These are phyloP conservation scores for Acanthornis magna DNA, from an alignment of 2,797 vertebrate species.

Conservation along the genomic window DNA sequence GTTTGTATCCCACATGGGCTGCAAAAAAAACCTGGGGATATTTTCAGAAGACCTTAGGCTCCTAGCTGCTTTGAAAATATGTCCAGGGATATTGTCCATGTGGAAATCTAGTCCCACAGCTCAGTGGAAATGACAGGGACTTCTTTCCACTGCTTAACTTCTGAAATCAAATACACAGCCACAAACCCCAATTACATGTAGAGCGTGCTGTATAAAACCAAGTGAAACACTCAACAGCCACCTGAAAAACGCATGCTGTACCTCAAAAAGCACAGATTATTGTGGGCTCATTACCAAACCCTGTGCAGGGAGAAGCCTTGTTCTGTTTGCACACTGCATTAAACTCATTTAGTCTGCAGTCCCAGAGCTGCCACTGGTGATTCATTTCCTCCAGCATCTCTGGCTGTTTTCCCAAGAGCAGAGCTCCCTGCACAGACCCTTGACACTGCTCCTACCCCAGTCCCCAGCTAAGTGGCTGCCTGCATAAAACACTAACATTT, in stretches of 20 bases:
- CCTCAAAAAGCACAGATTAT: background rate
- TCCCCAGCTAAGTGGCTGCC: background rate
- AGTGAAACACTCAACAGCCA: background rate
- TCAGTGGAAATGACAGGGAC: background rate
- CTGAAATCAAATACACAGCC: background rate
- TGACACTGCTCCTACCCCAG: background rate
- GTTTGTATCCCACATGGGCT: background rate
- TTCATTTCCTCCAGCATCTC: background rate
- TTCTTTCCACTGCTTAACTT: background rate
- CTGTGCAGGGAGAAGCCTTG: background rate
- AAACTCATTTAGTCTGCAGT: background rate
- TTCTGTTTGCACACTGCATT: slow-evolving; percentile 27
- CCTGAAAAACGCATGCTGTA: background rate
- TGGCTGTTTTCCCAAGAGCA: background rate
- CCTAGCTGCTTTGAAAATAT: background rate
- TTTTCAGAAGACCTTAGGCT: background rate
- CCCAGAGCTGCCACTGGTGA: background rate
- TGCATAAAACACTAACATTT: background rate
- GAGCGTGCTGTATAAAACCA: background rate
- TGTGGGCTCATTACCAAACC: background rate
- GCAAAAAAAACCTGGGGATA: background rate
- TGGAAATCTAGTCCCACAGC: background rate
- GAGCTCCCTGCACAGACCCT: background rate
- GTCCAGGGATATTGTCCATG: too few species aligned
- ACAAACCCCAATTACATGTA: background rate